phyloP scores from a whole-genome alignment of 2,888 invertebrate genomes.

The Xanthostigma xanthostigma region DNA sequence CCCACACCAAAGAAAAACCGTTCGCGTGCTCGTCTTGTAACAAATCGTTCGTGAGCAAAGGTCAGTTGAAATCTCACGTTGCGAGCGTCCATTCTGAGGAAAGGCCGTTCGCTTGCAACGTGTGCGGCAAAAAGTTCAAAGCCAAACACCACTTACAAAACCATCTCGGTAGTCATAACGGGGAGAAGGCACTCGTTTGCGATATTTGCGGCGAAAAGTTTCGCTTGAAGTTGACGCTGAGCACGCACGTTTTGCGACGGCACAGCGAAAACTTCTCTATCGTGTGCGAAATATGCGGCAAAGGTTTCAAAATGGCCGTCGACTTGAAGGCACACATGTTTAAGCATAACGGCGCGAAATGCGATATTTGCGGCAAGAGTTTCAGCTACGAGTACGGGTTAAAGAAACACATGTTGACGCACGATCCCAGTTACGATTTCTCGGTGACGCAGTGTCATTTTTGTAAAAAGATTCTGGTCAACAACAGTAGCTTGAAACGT shows the following conservation, averaged over 20 bases:
- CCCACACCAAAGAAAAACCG: constrained; percentile 21
- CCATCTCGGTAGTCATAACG: neutral
- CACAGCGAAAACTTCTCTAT: neutral
- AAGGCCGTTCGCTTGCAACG: neutral
- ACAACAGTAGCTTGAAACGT: constrained; percentile 23
- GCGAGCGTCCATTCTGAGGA: neutral
- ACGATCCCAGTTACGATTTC: constrained; percentile 22
- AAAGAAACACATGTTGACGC: constrained; percentile 18
- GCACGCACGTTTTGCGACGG: too few species aligned
- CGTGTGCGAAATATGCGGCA: neutral
- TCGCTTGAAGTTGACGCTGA: too few species aligned
- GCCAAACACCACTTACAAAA: too few species aligned
- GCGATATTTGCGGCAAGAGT: neutral
- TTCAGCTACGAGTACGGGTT: neutral
- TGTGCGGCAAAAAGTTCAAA: neutral
- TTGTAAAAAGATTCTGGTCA: constrained; percentile 31
- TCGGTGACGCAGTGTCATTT: constrained; percentile 20
- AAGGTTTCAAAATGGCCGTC: neutral
- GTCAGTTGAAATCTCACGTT: neutral
- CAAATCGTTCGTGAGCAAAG: constrained; percentile 26
- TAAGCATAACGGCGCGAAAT: neutral
- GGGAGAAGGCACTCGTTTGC: constrained; percentile 16
- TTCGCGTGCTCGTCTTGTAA: constrained; percentile 30
- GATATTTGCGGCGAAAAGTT: neutral
- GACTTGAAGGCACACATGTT: neutral